Evolutionary conservation across 2,888 invertebrate species (phyloP).

Genomic region (Herminia tarsipennalis): DNA sequence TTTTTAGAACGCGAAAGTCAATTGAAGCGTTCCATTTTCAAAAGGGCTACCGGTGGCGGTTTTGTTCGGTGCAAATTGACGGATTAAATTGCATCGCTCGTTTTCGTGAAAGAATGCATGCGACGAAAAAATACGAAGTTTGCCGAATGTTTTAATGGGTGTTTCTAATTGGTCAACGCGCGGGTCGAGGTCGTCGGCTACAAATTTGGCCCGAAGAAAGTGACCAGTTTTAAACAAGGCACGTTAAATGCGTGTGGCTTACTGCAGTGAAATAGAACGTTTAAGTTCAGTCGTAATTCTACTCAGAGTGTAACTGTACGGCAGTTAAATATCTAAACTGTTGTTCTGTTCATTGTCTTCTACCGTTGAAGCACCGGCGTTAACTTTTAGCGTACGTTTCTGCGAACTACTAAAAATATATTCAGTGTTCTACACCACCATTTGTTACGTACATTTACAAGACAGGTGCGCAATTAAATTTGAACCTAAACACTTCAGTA

Average conservation of each 20-base stretch:
- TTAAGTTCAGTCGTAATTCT: slow-evolving; percentile 37
- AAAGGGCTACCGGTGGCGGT: slow-evolving; percentile 68
- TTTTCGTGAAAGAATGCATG: slow-evolving; percentile 79
- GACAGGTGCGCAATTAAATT: slow-evolving; percentile 31
- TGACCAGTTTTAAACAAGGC: slow-evolving; percentile 11
- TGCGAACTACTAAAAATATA: slow-evolving; percentile 81
- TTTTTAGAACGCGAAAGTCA: slow-evolving; percentile 54
- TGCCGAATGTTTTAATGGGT: slow-evolving; percentile 73
- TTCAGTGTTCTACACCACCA: slow-evolving; percentile 59
- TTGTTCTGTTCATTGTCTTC: slow-evolving; percentile 75
- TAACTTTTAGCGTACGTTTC: slow-evolving; percentile 71
- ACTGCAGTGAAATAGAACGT: slow-evolving; percentile 35
- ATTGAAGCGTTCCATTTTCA: slow-evolving; percentile 62
- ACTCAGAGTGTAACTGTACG: slow-evolving; percentile 55
- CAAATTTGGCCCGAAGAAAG: slow-evolving; percentile 45
- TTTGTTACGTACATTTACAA: slow-evolving; percentile 29
- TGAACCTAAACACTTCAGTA: slow-evolving; percentile 44
- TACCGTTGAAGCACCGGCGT: slow-evolving; percentile 61
- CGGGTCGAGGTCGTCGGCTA: slow-evolving; percentile 59
- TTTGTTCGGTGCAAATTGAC: slow-evolving; percentile 72
- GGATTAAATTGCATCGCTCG: slow-evolving; percentile 70
- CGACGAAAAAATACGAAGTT: slow-evolving; percentile 62
- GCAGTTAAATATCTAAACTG: slow-evolving; percentile 64
- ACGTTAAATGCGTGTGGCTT: slow-evolving; percentile 37
- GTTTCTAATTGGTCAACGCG: slow-evolving; percentile 79